Evolutionary conservation across 53 echinoderm and acorn worm species (phyloP).

Genomic region (Luidia sarsii): DNA sequence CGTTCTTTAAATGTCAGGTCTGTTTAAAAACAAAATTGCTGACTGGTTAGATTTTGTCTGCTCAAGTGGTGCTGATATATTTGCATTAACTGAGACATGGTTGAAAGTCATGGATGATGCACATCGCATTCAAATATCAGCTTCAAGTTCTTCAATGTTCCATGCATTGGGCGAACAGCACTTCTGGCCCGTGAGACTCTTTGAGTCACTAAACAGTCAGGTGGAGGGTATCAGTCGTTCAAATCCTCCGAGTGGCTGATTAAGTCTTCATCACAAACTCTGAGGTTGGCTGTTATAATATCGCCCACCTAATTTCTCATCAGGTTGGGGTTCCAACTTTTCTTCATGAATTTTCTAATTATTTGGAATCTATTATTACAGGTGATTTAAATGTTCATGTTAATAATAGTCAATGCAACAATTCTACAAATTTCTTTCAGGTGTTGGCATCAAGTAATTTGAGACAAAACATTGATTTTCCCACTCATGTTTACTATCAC

Average conservation of each 20-base stretch:
- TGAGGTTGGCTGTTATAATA: neutral
- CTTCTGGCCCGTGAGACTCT: neutral
- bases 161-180: neutral
- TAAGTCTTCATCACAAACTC: neutral
- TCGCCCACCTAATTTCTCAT: too few relatives aligned
- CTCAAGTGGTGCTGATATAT: neutral
- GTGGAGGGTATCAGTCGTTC: neutral
- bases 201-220: neutral
- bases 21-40: neutral
- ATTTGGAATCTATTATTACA: constrained; percentile 31
- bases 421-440: constrained; percentile 37
- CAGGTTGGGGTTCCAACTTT: neutral
- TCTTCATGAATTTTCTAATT: constrained; percentile 22
- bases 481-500: constrained; percentile 52
- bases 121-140: too few relatives aligned
- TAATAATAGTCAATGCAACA: neutral
- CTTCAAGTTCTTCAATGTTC: neutral
- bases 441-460: constrained; percentile 39
- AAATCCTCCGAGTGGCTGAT: neutral
- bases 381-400: constrained; percentile 54
- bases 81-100: too few relatives aligned
- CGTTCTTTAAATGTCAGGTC: too few relatives aligned
- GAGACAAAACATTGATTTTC: constrained; percentile 47
- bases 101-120: too few relatives aligned
- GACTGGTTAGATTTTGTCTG: neutral